Evolutionary conservation across 2,797 vertebrate species (phyloP), one percentile per base, ranked within the genome.

Genomic region (Bufotes viridis): DNA sequence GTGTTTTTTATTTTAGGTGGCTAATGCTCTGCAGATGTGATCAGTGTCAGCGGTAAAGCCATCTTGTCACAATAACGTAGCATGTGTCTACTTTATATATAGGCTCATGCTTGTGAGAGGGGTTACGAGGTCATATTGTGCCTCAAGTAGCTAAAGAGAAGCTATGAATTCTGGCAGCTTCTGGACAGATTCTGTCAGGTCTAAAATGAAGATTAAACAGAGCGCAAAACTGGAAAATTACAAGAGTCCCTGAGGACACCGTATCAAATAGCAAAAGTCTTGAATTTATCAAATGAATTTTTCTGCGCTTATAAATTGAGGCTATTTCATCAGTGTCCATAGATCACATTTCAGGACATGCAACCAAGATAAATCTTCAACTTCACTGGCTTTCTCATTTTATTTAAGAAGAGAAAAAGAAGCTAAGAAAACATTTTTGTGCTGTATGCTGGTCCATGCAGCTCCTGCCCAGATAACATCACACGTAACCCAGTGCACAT

Each of bases 121-220:
- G 58, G 49, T 49, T 65, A 49, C 78, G 60, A 26, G 79, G 78
- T 74, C 69, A 75, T 11, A 63, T 51, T 63, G 24, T 10, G 67
- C 22, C 61, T 72, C 69, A 58, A 42, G 20, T 55, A 70, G 42
- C 75, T n/a, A 49, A 42, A 75, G 63, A 70, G 53, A 15, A 26
- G 15, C 67, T 34, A 55, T 9, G 60, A 29, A 29, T 72, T n/a
- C 55, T 85, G 83, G 72, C 72, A 10, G 49, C 24, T 78, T 53
- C 61, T 20, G 84, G 51, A 29, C 75, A 29, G 74, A 57, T 82
- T 76, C 61, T 78, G 49, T 53, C 72, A 78, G 26, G 49, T 58
- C 26, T 53, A 58, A 87, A 87, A 87, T 87, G 72, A 82, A 87
- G 80, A 87, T 87, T 83, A 82, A 83, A 57, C 81, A 57, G 87